Conservation (phyloP, 1,140 invertebrate species). For the Caenorhabditis tropicalis region DNA sequence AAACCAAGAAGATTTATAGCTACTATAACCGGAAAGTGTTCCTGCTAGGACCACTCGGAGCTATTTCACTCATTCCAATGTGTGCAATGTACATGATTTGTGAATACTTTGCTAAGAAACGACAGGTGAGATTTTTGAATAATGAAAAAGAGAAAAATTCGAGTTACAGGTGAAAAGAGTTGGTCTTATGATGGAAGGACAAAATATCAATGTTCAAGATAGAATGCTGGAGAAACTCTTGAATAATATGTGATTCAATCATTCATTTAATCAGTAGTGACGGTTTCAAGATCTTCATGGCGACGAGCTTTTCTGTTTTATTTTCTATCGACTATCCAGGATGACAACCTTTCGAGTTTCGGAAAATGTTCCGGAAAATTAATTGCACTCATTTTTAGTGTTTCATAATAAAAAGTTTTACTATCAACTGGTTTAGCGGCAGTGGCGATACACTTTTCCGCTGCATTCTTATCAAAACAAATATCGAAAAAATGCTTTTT, state of each 20-base stretch:
- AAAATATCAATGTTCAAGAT: constrained; percentile 58
- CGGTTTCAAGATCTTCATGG: constrained; percentile 36
- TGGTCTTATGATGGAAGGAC: constrained; percentile 55
- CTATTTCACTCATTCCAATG: constrained; percentile 61
- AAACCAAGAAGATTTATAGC: constrained; percentile 62
- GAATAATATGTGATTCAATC: constrained; percentile 57
- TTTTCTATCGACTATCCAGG: neutral
- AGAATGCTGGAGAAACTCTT: constrained; percentile 54
- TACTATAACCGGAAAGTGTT: constrained; percentile 62
- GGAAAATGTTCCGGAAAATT: neutral
- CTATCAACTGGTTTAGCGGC: neutral
- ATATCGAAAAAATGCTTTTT: neutral
- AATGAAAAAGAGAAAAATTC: neutral
- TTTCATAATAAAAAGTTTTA: neutral
- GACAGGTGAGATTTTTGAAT: constrained; percentile 37
- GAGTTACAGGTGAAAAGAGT: constrained; percentile 60
- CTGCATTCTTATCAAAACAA: neutral
- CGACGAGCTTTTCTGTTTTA: neutral
- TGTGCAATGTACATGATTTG: constrained; percentile 62
- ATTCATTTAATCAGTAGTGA: neutral
- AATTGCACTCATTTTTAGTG: neutral
- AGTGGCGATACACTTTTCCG: neutral
- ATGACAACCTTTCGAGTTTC: neutral
- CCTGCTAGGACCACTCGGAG: constrained; percentile 61
- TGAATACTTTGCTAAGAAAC: constrained; percentile 61